Percentiles rank a stretch among this genome's conserved stretches.
These are phyloP conservation scores for Alitta virens DNA, from an alignment of 2,888 invertebrate genomes.

Conservation along the genomic window DNA sequence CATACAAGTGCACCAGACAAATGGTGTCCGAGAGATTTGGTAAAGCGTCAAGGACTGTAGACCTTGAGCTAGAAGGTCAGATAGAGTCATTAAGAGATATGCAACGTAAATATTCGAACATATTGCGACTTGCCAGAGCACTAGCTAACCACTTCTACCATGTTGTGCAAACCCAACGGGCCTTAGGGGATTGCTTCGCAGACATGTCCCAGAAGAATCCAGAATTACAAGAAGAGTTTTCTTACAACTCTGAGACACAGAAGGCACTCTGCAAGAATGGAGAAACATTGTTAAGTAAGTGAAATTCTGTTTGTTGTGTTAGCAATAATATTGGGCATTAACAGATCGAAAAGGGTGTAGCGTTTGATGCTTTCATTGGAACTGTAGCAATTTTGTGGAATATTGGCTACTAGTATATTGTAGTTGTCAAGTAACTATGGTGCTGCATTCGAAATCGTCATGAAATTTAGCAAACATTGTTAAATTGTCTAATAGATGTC, in stretches of 20 bases:
- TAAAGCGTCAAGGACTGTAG: conserved; percentile 62
- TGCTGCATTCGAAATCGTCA: too few relatives aligned
- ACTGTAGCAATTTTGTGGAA: too few relatives aligned
- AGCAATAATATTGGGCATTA: too few relatives aligned
- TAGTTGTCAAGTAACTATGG: too few relatives aligned
- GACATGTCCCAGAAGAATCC: conserved; percentile 95
- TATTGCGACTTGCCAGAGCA: conserved; percentile 80
- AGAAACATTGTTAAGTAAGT: conserved; percentile 72
- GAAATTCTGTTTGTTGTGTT: too few relatives aligned
- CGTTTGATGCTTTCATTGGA: too few relatives aligned
- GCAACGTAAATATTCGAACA: conserved; percentile 77
- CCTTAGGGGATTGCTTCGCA: conserved; percentile 85
- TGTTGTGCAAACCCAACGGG: conserved; percentile 81
- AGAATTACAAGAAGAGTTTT: conserved; percentile 89
- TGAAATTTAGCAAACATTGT: too few relatives aligned
- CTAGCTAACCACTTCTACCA: conserved; percentile 85
- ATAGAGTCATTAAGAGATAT: conserved; percentile 91
- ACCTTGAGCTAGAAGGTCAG: conserved; percentile 84
- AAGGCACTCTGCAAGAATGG: conserved; percentile 89
- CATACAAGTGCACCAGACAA: conserved; percentile 97
- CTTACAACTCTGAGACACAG: conserved; percentile 94
- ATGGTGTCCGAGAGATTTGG: conserved; percentile 94
- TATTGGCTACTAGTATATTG: too few relatives aligned
- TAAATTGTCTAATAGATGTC: too few relatives aligned
- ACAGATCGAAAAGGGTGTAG: too few relatives aligned